Base-by-base conservation (phyloP, 2,888 invertebrate species). In the Carterocephalus palaemon region DNA sequence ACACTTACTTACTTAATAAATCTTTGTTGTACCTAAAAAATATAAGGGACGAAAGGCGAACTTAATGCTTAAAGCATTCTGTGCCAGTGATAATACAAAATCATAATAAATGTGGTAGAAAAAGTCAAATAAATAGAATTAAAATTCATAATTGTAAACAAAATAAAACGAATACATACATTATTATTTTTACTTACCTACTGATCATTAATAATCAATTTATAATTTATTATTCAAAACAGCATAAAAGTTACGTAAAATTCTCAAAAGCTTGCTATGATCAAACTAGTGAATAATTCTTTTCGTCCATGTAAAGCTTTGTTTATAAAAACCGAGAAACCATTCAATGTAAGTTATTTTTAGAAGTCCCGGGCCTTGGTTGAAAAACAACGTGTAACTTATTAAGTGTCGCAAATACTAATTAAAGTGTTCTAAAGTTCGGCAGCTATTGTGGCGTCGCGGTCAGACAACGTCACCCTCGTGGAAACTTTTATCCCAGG, bases 361-460 rank as follows among this genome's bases (percentile, higher is more conserved):
- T 36, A 43, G 46, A 51, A 52, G 40, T 54, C 49, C 13, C 29
- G 46, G 52, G 47, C 50, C 55, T 56, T 50, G 33, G 47, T 55
- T 58, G 37, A 17, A 37, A n/a, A 51, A 56, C 57, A 59, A 57
- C 56, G 60, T 56, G 54, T 59, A 58, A 62, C 60, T 65, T 65
- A 62, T 58, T 62, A 64, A 63, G 59, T 53, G 53, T 53, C 55
- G 56, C 59, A 65, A 66, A 67, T 69, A 67, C 73, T 76, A 79
- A 79, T 79, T 79, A 76, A 75, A 75, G 65, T 74, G 70, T 68
- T 62, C 49, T 49, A 46, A 74, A 77, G 70, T 75, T 75, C 46
- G 64, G 60, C 62, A 67, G 67, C 65, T 63, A 64, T 48, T 62
- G 64, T 56, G 55, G 59, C 53, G 50, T 46, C 52, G 64, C 60